Percentiles rank a stretch among this genome's conserved stretches.
These are phyloP conservation scores for Ectropis crepuscularia DNA, from an alignment of 2,888 invertebrate genomes.

Conservation along the genomic window DNA sequence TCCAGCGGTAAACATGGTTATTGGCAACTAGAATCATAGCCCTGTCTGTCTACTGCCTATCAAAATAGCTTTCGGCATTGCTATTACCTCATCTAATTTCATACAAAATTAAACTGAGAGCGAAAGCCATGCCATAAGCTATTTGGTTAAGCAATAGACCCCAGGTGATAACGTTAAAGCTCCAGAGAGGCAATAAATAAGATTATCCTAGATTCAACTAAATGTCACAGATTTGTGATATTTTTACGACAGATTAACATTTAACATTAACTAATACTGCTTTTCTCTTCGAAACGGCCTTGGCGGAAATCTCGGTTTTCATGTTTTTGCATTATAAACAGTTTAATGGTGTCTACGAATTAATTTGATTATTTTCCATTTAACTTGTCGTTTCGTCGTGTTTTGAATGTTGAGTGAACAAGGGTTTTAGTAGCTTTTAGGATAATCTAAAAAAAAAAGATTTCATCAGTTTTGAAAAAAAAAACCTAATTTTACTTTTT, in stretches of 20 bases:
- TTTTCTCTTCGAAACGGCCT: conserved; percentile 21
- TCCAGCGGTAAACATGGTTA: no score
- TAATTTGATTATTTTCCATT: conserved; percentile 42
- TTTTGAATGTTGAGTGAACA: conserved; percentile 33
- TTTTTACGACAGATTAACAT: conserved; percentile 11
- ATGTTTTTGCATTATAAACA: conserved; percentile 28
- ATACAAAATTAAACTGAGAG: no score
- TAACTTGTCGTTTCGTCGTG: conserved; percentile 34
- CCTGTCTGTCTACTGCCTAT: no score
- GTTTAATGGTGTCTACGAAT: conserved; percentile 34
- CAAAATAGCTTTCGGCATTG: no score
- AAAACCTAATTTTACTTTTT: no score
- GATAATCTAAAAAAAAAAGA: background rate
- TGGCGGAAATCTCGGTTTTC: conserved; percentile 26
- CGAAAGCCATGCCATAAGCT: no score
- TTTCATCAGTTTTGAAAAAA: no score
- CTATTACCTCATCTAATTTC: no score
- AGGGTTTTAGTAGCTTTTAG: background rate
- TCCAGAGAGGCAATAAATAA: background rate
- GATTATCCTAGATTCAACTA: background rate
- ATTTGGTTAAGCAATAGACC: no score
- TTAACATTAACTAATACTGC: conserved; percentile 8
- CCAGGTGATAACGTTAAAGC: background rate
- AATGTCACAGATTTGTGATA: background rate
- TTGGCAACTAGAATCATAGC: no score